A percentile compares a stretch with the other conserved stretches of the same genome.
Evolutionary conservation across 2,113 vertebrate genomes (phyloP).

Genomic region (Dunckerocampus dactyliophorus): DNA sequence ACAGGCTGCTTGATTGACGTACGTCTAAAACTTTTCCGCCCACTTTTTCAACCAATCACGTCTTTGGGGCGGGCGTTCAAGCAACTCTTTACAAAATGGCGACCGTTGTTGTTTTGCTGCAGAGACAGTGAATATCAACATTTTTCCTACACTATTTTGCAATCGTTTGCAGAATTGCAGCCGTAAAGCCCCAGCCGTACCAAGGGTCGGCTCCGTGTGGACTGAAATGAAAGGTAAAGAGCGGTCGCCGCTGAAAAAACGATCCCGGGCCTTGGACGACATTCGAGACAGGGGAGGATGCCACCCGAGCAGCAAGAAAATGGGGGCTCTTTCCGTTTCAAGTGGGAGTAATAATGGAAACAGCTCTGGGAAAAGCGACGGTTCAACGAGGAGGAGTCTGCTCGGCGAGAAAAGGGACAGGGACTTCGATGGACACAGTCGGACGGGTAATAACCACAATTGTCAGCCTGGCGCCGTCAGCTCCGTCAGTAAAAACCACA

Average conservation of each 20-base stretch:
- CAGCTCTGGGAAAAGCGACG: constrained; percentile 76
- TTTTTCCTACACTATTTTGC: constrained; percentile 30
- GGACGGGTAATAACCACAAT: constrained; percentile 77
- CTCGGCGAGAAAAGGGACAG: constrained; percentile 81
- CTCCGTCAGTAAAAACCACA: constrained; percentile 78
- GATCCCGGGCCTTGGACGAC: constrained; percentile 88
- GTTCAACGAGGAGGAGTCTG: constrained; percentile 78
- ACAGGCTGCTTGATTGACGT: constrained; percentile 47
- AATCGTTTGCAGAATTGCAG: constrained; percentile 27
- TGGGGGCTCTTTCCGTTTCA: constrained; percentile 75
- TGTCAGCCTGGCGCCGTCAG: constrained; percentile 67
- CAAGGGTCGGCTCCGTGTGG: constrained; percentile 28
- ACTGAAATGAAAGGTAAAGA: constrained; percentile 91
- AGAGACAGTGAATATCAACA: constrained; percentile 63
- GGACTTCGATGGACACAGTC: constrained; percentile 80
- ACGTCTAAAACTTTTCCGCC: constrained; percentile 27
- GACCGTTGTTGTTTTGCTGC: constrained; percentile 74
- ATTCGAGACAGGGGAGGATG: constrained; percentile 82
- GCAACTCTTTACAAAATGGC: constrained; percentile 75
- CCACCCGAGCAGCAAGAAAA: constrained; percentile 86
- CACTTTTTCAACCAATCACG: constrained; percentile 61
- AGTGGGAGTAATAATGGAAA: constrained; percentile 76
- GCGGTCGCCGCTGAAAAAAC: constrained; percentile 92
- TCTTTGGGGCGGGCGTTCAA: constrained; percentile 39
- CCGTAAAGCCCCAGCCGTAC: constrained; percentile 1